Evolutionary conservation across 2,113 vertebrate species (phyloP), one percentile per base, ranked within the genome.

Genomic region (Anas platyrhynchos): DNA sequence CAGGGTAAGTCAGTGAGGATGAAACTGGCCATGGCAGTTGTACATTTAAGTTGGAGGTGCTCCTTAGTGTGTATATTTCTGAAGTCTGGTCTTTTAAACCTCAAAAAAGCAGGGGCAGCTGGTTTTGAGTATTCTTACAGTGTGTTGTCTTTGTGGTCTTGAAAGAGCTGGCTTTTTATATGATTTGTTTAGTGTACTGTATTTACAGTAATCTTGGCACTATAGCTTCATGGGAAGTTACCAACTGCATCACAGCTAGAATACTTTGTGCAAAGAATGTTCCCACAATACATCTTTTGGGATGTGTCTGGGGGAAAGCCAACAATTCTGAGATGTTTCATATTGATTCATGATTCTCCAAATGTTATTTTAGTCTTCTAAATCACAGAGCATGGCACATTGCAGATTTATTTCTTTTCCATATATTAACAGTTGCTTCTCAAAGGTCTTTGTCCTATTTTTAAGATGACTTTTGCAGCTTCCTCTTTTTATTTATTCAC

Each of bases 331-430:
- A 88, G 90, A 88, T 80, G 81, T 83, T 95, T 96, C 67, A 61
- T 73, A 54, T 17, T 69, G 88, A 94, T 93, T 94, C 86, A 95
- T 87, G 76, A 65, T 78, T 95, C 68, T 69, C 91, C 67, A 84
- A 89, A 93, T 29, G 31, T 86, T 96, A 93, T 95, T 95, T 93
- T 79, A 76, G 90, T 94, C 83, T 54, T 88, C 29, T 75, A 83
- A 79, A 81, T 69, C 54, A 89, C 44, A 93, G 84, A 96, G 89
- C 84, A 17, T 62, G 76, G 54, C 25, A 52, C 56, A 83, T 52
- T 52, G 66, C 16, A 93, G 78, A 91, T 93, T 94, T 92, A 54
- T 66, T 95, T 94, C 17, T 93, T 92, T 94, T 91, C 78, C 79
- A 88, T 84, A 31, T 93, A 91, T 96, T 71, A 80, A 82, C 58